Evolutionary conservation across 2,888 invertebrate species (phyloP).

Genomic region (Zootermopsis nevadensis): DNA sequence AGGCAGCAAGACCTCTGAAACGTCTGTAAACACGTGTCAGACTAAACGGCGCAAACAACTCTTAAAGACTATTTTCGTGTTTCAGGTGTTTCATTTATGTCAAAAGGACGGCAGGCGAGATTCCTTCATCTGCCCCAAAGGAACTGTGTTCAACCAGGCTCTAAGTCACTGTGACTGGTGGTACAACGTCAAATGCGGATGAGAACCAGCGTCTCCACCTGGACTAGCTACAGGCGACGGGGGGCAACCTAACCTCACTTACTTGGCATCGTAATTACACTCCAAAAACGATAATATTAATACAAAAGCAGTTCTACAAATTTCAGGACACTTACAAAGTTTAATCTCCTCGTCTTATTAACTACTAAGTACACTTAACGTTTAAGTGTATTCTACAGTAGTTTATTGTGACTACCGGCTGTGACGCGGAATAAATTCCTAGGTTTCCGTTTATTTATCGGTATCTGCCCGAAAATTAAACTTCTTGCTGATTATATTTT

Average conservation of each 20-base stretch:
- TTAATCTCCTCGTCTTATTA: neutral
- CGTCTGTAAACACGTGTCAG: too few relatives aligned
- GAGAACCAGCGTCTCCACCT: neutral
- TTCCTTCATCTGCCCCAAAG: slow-evolving; percentile 58
- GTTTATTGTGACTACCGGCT: neutral
- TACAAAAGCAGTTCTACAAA: too few relatives aligned
- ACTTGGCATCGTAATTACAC: too few relatives aligned
- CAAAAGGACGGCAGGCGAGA: slow-evolving; percentile 57
- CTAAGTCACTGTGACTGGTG: slow-evolving; percentile 55
- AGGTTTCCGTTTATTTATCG: too few relatives aligned
- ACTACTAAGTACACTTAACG: neutral
- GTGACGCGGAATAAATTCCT: neutral
- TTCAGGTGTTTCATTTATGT: slow-evolving; percentile 58
- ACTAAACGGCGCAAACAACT: too few relatives aligned
- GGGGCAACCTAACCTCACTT: neutral
- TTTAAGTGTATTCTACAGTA: neutral
- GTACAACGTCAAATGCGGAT: slow-evolving; percentile 52
- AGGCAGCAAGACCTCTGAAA: too few relatives aligned
- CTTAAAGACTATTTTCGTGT: too few relatives aligned
- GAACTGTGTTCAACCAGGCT: slow-evolving; percentile 56
- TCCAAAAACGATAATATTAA: neutral
- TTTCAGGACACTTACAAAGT: neutral
- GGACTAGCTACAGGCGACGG: neutral
- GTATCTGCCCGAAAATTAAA: too few relatives aligned
- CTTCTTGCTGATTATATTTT: too few relatives aligned